Conservation (phyloP, 2,888 invertebrate genomes). For the Bursaphelenchus okinawaensis region DNA sequence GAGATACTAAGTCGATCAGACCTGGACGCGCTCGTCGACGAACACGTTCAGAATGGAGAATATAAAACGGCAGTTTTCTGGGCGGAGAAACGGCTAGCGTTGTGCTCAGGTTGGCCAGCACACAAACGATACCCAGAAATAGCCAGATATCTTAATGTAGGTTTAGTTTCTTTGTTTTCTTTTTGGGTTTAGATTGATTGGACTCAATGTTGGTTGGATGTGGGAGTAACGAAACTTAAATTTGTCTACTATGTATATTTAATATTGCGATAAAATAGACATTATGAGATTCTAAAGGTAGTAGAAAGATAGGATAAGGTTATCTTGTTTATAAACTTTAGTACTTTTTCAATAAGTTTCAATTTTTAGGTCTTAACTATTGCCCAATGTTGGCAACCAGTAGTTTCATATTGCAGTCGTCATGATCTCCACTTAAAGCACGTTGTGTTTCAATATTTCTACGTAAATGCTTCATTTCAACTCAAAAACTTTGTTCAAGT, state of each 20-base stretch:
- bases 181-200: neutral
- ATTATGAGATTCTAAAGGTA: too few species aligned
- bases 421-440: conserved; percentile 28
- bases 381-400: conserved; percentile 28
- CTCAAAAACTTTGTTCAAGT: neutral
- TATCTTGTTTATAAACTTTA: neutral
- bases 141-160: conserved; percentile 28
- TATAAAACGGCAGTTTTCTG: conserved; percentile 32
- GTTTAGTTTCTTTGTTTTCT: neutral
- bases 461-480: conserved; percentile 28
- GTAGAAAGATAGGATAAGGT: too few species aligned
- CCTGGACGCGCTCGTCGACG: conserved; percentile 20
- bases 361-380: conserved; percentile 26
- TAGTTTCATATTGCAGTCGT: conserved; percentile 20
- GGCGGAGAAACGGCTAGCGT: conserved; percentile 33
- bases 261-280: neutral
- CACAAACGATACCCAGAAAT: conserved; percentile 23
- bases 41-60: conserved; percentile 24
- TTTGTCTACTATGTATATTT: too few species aligned
- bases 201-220: neutral
- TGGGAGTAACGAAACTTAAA: neutral
- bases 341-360: neutral
- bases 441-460: conserved; percentile 27
- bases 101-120: conserved; percentile 16
- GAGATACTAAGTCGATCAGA: conserved; percentile 9